phyloP scores from a whole-genome alignment of 2,113 vertebrate genomes.

The Xenopus borealis region DNA sequence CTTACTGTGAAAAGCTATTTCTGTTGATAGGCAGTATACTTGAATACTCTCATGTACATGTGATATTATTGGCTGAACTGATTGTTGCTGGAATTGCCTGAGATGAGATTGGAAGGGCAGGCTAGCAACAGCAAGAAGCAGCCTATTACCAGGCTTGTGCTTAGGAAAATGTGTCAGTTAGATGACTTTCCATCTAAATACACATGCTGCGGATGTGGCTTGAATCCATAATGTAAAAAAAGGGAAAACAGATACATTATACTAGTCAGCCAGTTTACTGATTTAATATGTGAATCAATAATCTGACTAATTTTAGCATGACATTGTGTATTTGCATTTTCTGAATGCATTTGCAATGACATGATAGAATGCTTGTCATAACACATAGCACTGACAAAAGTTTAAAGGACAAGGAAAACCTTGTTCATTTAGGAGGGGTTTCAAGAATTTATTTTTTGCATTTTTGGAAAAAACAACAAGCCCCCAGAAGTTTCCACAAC shows the following conservation, averaged over 20 bases:
- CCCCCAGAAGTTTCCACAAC: no score
- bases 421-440: no score
- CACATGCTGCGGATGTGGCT: constrained; percentile 23
- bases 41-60: constrained; percentile 4
- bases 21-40: constrained; percentile 22
- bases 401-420: no score
- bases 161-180: constrained; percentile 14
- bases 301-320: no score
- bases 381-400: no score
- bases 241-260: neutral
- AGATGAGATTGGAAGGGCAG: constrained; percentile 35
- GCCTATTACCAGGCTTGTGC: constrained; percentile 17
- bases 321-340: no score
- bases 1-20: constrained; percentile 27
- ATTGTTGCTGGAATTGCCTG: constrained; percentile 12
- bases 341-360: no score
- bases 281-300: no score
- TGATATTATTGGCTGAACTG: constrained; percentile 27
- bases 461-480: no score
- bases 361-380: no score
- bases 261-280: neutral
- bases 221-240: constrained; percentile 30
- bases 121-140: constrained; percentile 35
- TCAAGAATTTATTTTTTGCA: no score
- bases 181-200: constrained; percentile 29